Evolutionary conservation across 2,888 invertebrate species (phyloP), one percentile per base, ranked within the genome.

Genomic region (Melanchra persicariae): DNA sequence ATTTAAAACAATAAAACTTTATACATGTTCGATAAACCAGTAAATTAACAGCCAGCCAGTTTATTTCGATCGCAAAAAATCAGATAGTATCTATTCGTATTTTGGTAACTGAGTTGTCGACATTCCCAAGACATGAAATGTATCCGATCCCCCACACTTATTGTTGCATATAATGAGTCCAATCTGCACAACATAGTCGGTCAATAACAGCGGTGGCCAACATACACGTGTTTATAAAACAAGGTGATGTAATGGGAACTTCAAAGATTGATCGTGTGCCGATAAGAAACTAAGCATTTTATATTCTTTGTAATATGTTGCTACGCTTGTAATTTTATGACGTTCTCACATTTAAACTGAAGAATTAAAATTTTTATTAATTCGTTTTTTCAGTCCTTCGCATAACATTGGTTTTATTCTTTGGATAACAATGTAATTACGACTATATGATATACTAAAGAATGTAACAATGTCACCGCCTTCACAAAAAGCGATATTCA

Each of bases 151-250:
- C 10, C 15, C 10, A 22, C 30, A 47, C n/a, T 47, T 52, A 54
- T 49, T 76, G 64, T 37, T 49, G 58, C n/a, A 37, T 37, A 49
- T 62, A 54, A 49, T 43, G 24, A 52, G 37, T 64, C 34, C 63
- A 79, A 67, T 82, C 30, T 43, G 40, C 60, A 60, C 60, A 54
- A 60, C 58, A 61, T 45, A 26, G 26, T 52, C 62, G 34, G 65
- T 70, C 65, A 78, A 57, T 55, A 60, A 64, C 30, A 55, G 54
- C 19, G 22, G 34, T 12, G 43, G 62, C 51, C 26, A 65, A 57
- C 47, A 43, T 43, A 55, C 60, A 76, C 55, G 45, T 76, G 77
- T 76, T 61, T 45, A 15, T 15, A 37, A 65, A 59, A 73, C 34
- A 49, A 57, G 43, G 37, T 57, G 51, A 55, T 72, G 51, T 51